These are phyloP conservation scores for Gymnodraco acuticeps DNA, from an alignment of 2,797 vertebrate genomes.

Conservation along the genomic window DNA sequence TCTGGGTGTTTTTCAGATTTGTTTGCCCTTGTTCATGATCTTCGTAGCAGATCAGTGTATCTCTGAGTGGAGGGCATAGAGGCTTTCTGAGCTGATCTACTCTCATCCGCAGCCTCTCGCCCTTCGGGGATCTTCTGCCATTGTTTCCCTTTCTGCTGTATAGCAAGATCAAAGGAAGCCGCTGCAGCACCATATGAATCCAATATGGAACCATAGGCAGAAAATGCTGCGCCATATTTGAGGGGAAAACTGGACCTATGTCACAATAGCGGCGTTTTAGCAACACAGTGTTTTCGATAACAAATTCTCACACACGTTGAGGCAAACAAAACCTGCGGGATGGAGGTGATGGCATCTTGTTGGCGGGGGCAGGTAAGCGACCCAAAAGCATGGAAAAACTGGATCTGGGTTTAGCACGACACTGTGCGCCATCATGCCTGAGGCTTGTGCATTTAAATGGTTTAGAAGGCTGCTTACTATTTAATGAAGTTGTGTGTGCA, in stretches of 20 bases:
- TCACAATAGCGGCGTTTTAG: constrained; percentile 1
- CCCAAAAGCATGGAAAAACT: background rate
- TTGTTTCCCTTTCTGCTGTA: constrained; percentile 63
- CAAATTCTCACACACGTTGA: constrained; percentile 9
- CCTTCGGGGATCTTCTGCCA: constrained; percentile 61
- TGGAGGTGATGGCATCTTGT: constrained; percentile 86
- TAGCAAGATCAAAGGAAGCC: constrained; percentile 66
- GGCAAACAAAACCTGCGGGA: constrained; percentile 51
- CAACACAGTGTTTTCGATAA: background rate
- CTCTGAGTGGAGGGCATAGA: constrained; percentile 4
- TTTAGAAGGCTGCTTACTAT: constrained; percentile 48
- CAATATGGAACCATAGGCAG: constrained; percentile 41
- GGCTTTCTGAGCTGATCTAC: constrained; percentile 47
- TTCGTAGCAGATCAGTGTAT: background rate
- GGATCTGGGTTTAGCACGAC: constrained; percentile 13
- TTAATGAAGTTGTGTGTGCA: constrained; percentile 46
- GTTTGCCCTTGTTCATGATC: background rate
- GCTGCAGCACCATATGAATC: constrained; percentile 56
- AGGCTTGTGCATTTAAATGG: constrained; percentile 34
- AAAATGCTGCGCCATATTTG: constrained; percentile 55
- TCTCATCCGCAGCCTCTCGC: constrained; percentile 61
- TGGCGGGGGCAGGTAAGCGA: constrained; percentile 85
- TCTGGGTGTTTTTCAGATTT: constrained; percentile 2
- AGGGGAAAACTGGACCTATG: constrained; percentile 30
- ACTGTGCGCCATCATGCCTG: constrained; percentile 1